These are phyloP conservation scores for Pipra filicauda DNA, from an alignment of 2,113 vertebrate species.

Conservation along the genomic window DNA sequence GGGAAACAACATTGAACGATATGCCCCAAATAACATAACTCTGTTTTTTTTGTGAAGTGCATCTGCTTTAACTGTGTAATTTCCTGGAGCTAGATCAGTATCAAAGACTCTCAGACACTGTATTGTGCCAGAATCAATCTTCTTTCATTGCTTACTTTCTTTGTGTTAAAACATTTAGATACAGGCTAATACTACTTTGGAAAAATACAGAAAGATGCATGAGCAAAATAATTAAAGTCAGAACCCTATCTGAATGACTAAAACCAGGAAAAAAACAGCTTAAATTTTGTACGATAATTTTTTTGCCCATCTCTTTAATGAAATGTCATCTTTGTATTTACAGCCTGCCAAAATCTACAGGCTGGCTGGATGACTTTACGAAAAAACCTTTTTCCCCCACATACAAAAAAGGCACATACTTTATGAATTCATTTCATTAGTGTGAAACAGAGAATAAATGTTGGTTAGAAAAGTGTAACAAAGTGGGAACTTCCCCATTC, in stretches of 20 bases:
- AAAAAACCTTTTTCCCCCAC: not conserved
- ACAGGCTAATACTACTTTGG: not conserved
- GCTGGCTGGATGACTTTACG: not conserved
- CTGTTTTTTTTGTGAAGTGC: not conserved
- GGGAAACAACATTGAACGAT: not conserved
- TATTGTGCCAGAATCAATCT: not conserved
- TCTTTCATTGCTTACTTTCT: not conserved
- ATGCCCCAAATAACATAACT: not conserved
- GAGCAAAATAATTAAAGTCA: not conserved
- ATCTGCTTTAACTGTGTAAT: not conserved
- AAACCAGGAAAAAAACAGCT: not conserved
- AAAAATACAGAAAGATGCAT: not conserved
- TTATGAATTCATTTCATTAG: not conserved
- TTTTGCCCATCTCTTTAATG: not conserved
- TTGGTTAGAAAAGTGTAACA: not conserved
- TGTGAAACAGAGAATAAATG: not conserved
- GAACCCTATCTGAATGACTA: not conserved
- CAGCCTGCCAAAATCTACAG: not conserved
- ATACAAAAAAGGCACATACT: not conserved
- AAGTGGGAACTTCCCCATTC: not conserved
- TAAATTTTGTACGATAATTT: not conserved
- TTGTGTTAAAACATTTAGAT: not conserved
- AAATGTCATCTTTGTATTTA: not conserved
- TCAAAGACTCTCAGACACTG: not conserved
- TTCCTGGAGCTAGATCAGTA: not conserved